Evolutionary conservation across 2,888 invertebrate genomes (phyloP).

Genomic region (Cantharis rufa): DNA sequence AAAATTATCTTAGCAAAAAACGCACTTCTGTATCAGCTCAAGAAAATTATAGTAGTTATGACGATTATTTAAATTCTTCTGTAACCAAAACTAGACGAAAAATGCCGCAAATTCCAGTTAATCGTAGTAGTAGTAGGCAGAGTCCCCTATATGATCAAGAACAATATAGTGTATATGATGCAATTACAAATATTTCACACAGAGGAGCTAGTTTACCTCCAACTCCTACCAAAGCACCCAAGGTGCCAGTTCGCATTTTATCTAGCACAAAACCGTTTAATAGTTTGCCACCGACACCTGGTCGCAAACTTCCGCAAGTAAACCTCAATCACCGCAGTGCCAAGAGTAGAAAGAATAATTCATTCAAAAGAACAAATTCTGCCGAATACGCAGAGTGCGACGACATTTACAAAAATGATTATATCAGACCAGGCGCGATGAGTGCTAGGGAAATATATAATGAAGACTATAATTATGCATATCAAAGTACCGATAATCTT

Average conservation of each 20-base stretch:
- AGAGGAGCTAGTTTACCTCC: slow-evolving; percentile 56
- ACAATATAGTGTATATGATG: slow-evolving; percentile 44
- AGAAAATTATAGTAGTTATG: slow-evolving; percentile 41
- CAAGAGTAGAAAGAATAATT: slow-evolving; percentile 48
- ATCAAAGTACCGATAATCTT: slow-evolving; percentile 69
- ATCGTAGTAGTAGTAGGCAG: slow-evolving; percentile 50
- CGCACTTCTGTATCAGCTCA: slow-evolving; percentile 46
- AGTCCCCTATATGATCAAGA: slow-evolving; percentile 50
- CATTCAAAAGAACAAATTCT: slow-evolving; percentile 53
- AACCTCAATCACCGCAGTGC: slow-evolving; percentile 51
- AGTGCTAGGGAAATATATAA: slow-evolving; percentile 60
- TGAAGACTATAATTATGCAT: slow-evolving; percentile 73
- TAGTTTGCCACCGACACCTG: slow-evolving; percentile 61
- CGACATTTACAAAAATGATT: slow-evolving; percentile 52
- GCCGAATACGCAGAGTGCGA: slow-evolving; percentile 52
- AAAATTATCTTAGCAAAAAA: slow-evolving; percentile 62
- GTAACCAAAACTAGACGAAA: slow-evolving; percentile 51
- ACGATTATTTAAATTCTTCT: slow-evolving; percentile 50
- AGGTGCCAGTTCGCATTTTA: slow-evolving; percentile 42
- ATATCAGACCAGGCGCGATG: slow-evolving; percentile 50
- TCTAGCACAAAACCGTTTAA: slow-evolving; percentile 38
- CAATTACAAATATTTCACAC: slow-evolving; percentile 48
- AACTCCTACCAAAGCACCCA: slow-evolving; percentile 54
- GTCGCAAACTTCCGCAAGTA: slow-evolving; percentile 59
- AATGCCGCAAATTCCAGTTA: slow-evolving; percentile 55